A percentile compares a stretch with the other conserved stretches of the same genome.
Conservation (phyloP, 2,888 invertebrate genomes). For the Campoletis raptor region DNA sequence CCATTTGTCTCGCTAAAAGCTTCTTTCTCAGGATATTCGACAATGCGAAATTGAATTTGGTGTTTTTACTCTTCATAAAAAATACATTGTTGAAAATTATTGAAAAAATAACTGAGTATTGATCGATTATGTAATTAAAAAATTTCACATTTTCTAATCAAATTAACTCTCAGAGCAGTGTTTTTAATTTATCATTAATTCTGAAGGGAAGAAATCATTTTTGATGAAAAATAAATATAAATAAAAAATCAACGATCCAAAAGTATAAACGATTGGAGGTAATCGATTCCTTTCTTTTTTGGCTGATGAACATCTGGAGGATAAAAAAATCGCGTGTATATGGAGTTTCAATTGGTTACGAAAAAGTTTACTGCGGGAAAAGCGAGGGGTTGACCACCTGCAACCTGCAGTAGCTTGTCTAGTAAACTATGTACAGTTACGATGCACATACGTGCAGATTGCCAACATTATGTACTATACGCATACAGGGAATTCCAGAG, state of each 20-base stretch:
- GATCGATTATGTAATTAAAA: neutral
- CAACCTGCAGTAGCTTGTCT: conserved; percentile 73
- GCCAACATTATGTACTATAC: conserved; percentile 32
- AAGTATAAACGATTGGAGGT: neutral
- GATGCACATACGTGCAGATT: conserved; percentile 45
- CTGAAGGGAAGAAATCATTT: too few species aligned
- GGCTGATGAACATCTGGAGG: neutral
- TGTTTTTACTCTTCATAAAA: neutral
- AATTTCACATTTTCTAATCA: too few species aligned
- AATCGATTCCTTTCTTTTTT: neutral
- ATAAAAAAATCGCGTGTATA: neutral
- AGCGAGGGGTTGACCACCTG: conserved; percentile 75
- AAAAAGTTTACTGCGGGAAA: neutral
- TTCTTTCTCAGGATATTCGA: conserved; percentile 3
- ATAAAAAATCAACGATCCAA: neutral
- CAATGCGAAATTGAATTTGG: neutral
- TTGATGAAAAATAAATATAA: neutral
- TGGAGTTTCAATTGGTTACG: conserved; percentile 11
- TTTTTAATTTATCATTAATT: too few species aligned
- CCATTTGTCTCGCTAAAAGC: conserved; percentile 25
- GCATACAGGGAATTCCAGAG: neutral
- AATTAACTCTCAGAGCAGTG: too few species aligned
- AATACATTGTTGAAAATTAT: neutral
- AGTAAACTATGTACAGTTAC: conserved; percentile 45
- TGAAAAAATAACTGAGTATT: neutral